A percentile compares a stretch with the other conserved stretches of the same genome.
Conservation (phyloP, 2,113 vertebrate species). For the Rhabdomys dilectus region DNA sequence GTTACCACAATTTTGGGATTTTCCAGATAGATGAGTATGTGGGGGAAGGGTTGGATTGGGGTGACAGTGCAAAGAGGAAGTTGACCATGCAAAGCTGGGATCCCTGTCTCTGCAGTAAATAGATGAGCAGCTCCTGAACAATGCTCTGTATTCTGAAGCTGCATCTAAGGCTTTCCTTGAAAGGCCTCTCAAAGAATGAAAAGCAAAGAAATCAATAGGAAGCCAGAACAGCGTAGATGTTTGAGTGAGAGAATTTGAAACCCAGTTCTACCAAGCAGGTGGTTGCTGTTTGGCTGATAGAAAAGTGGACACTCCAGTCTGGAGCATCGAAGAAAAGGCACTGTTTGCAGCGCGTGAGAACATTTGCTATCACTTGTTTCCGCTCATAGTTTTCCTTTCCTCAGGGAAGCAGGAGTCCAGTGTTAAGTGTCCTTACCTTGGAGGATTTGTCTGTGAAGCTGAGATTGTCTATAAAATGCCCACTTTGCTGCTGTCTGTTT, state of each 20-base stretch:
- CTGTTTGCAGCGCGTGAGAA: background rate
- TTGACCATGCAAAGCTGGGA: background rate
- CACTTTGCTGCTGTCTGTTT: background rate
- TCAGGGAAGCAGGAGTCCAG: background rate
- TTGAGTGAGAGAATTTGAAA: background rate
- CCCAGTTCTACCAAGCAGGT: background rate
- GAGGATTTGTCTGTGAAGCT: background rate
- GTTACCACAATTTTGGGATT: background rate
- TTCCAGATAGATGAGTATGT: background rate
- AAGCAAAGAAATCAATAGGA: background rate
- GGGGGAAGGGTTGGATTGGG: too few relatives aligned
- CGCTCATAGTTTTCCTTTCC: background rate
- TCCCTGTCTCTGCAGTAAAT: background rate
- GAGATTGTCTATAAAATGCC: background rate
- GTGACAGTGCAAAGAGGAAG: background rate
- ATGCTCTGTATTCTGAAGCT: conserved; percentile 15
- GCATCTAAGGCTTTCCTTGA: background rate
- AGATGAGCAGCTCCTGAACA: background rate
- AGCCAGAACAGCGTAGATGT: background rate
- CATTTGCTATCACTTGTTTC: background rate
- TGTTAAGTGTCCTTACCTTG: background rate
- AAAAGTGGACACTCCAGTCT: background rate
- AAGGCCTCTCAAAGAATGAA: background rate
- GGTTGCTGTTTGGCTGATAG: background rate
- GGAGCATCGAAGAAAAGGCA: background rate